Conservation (phyloP, 1,140 invertebrate species). For the Saccostrea glomerata region DNA sequence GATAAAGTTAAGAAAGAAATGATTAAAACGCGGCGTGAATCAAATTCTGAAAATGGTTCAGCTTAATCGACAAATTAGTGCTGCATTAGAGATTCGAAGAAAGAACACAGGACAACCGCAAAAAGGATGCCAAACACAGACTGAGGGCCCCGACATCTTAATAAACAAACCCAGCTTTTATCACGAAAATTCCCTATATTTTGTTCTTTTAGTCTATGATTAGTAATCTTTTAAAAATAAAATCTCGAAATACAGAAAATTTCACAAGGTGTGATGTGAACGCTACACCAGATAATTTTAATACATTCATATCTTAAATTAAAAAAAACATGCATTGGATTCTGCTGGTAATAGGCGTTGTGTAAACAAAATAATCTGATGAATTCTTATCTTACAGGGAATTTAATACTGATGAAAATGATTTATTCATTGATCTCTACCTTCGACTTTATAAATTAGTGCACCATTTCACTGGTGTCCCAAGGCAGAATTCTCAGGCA, state of each 20-base stretch:
- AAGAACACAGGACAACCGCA: neutral
- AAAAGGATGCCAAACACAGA: neutral
- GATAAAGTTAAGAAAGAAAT: conserved; percentile 3
- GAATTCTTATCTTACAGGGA: neutral
- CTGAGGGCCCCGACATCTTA: neutral
- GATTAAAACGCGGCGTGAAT: conserved; percentile 17
- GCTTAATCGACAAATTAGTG: neutral
- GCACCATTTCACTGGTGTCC: conserved; percentile 28
- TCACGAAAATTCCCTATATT: neutral
- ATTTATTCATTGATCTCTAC: conserved; percentile 11
- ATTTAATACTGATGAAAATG: conserved; percentile 16
- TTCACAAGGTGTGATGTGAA: neutral
- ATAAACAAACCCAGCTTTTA: neutral
- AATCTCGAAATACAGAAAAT: neutral
- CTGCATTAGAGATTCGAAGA: neutral
- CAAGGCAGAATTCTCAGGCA: conserved; percentile 5
- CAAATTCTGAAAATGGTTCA: neutral
- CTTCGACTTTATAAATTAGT: conserved; percentile 32
- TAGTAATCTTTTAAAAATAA: neutral
- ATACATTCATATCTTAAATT: too few relatives aligned
- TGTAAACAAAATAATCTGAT: conserved; percentile 22
- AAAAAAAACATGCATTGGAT: too few relatives aligned
- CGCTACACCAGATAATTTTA: neutral
- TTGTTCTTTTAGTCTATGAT: neutral
- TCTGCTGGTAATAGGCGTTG: neutral